A percentile compares a stretch with the other conserved stretches of the same genome.
Conservation (phyloP, 2,888 invertebrate genomes). For the Noctua janthe region DNA sequence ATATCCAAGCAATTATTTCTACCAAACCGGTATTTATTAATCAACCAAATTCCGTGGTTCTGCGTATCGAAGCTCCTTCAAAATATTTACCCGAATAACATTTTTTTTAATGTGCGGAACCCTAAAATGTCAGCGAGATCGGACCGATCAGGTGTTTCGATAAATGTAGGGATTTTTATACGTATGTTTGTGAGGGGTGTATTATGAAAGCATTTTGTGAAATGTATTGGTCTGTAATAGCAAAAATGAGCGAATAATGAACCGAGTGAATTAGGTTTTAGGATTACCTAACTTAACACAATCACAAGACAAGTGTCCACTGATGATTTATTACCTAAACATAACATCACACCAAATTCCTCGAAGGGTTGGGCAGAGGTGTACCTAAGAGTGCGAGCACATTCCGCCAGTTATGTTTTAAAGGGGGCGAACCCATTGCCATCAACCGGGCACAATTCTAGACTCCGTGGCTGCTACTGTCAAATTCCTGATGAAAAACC, state of each 20-base stretch:
- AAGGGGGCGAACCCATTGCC: not conserved
- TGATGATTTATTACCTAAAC: not conserved
- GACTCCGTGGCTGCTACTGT: not conserved
- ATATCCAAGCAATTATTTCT: conserved; percentile 47
- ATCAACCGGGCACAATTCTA: not conserved
- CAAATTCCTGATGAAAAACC: not conserved
- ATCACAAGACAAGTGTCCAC: not conserved
- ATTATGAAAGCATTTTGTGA: conserved; percentile 39
- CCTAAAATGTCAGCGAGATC: conserved; percentile 46
- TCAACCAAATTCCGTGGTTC: conserved; percentile 51
- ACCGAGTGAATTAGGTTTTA: not conserved
- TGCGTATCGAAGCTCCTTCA: conserved; percentile 50
- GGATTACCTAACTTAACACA: not conserved
- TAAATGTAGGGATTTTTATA: conserved; percentile 64
- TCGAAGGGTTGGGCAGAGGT: not conserved
- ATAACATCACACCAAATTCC: not conserved
- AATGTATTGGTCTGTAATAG: not conserved
- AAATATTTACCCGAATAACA: conserved; percentile 63
- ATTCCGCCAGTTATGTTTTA: not conserved
- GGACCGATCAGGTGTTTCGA: conserved; percentile 67
- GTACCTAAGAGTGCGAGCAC: not conserved
- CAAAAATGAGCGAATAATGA: not conserved
- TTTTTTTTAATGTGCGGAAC: conserved; percentile 60
- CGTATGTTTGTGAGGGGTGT: conserved; percentile 41
- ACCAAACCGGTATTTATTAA: conserved; percentile 53